Conservation (phyloP, 2,888 invertebrate species). For the Chorisops tibialis region DNA sequence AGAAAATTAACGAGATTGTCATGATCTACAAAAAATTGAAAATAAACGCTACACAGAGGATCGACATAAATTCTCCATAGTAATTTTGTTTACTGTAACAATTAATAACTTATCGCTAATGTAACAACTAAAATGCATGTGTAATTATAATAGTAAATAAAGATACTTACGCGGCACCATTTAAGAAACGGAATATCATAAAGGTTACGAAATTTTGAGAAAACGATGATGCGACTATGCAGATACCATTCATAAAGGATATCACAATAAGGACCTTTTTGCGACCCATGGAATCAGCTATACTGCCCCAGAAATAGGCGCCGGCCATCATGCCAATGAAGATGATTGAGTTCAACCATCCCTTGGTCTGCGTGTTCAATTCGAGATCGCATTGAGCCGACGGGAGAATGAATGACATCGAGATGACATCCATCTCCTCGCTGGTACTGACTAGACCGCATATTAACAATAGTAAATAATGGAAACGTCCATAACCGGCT, state of each 20-base stretch:
- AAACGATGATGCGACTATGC: slow-evolving; percentile 87
- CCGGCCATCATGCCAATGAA: slow-evolving; percentile 93
- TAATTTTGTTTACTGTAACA: not conserved
- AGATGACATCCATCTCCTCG: slow-evolving; percentile 95
- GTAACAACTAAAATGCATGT: not conserved
- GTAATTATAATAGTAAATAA: slow-evolving; percentile 25
- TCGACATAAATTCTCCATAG: not conserved
- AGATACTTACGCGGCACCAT: slow-evolving; percentile 86
- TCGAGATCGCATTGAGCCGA: slow-evolving; percentile 90
- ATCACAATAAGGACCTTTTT: slow-evolving; percentile 85
- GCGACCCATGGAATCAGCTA: slow-evolving; percentile 84
- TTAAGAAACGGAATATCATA: slow-evolving; percentile 85
- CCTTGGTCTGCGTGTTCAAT: slow-evolving; percentile 80
- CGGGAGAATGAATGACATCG: slow-evolving; percentile 91
- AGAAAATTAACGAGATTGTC: no score
- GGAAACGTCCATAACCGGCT: slow-evolving; percentile 71
- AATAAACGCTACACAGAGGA: not conserved
- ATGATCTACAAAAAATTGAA: not conserved
- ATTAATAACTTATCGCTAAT: not conserved
- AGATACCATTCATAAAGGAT: slow-evolving; percentile 83
- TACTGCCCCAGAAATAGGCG: slow-evolving; percentile 88
- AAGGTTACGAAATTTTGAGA: slow-evolving; percentile 84
- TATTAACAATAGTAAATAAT: slow-evolving; percentile 82
- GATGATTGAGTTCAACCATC: slow-evolving; percentile 75
- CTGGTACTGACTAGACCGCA: slow-evolving; percentile 93